A percentile compares a stretch with the other conserved stretches of the same genome.
phyloP scores from a whole-genome alignment of 1,140 invertebrate species.

The Sycobia sp. region DNA sequence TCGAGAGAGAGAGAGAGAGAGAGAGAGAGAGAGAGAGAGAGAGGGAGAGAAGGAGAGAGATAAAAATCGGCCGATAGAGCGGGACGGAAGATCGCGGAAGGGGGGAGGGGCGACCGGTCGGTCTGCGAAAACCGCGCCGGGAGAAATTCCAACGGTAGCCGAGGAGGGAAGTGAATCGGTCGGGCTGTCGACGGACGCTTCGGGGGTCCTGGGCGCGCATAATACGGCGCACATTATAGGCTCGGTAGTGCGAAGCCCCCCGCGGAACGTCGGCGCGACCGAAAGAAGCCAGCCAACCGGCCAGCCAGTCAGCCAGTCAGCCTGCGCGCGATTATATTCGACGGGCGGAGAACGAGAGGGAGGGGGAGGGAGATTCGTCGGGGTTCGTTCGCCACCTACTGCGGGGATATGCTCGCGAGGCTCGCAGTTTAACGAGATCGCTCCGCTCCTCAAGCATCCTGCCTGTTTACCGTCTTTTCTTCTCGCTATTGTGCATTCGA shows the following conservation, averaged over 20 bases:
- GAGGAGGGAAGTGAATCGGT: slow-evolving; percentile 42
- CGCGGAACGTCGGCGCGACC: slow-evolving; percentile 38
- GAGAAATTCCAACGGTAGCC: slow-evolving; percentile 45
- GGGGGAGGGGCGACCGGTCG: background rate
- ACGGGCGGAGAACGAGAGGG: too few species aligned
- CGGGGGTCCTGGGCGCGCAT: slow-evolving; percentile 33
- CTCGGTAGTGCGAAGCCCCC: slow-evolving; percentile 46
- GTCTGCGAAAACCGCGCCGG: too few species aligned
- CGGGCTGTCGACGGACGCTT: slow-evolving; percentile 22
- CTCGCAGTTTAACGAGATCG: slow-evolving; percentile 5
- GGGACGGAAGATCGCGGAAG: too few species aligned
- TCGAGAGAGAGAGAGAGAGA: too few species aligned
- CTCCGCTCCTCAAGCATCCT: background rate
- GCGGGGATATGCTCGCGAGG: background rate
- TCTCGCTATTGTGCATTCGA: background rate
- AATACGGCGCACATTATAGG: too few species aligned
- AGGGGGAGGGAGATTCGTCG: slow-evolving; percentile 43
- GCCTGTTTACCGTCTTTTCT: background rate
- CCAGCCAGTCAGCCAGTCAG: too few species aligned
- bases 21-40: too few species aligned
- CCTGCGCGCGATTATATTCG: slow-evolving; percentile 47
- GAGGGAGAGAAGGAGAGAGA: too few species aligned
- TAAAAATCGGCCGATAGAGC: too few species aligned
- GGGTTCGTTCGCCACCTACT: slow-evolving; percentile 47
- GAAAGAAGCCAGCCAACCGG: too few species aligned